Percentiles rank a stretch among this genome's conserved stretches.
Conservation (phyloP, 1,140 invertebrate species). For the Philotrypesis tridentata region DNA sequence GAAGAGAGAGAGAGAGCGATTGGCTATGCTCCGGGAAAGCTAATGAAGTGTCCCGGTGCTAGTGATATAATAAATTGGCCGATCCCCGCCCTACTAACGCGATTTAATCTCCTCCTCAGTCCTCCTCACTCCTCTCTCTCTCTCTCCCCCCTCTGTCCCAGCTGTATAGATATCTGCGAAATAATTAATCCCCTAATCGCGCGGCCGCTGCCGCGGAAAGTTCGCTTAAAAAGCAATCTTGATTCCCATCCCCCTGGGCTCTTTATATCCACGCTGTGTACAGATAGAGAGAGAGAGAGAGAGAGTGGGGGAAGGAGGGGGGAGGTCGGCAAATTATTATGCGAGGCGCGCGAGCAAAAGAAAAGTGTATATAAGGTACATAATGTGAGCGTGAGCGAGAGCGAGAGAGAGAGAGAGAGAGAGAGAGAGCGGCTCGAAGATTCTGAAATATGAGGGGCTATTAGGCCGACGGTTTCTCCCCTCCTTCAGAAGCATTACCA, state of each 20-base stretch:
- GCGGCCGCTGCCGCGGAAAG: constrained; percentile 42
- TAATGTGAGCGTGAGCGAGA: not conserved
- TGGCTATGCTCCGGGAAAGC: constrained; percentile 47
- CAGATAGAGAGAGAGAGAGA: not conserved
- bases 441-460: constrained; percentile 67
- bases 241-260: constrained; percentile 10
- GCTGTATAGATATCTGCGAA: constrained; percentile 48
- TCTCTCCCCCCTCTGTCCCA: not conserved
- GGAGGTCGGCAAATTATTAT: constrained; percentile 58
- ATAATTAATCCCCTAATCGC: constrained; percentile 66
- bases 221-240: constrained; percentile 63
- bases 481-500: constrained; percentile 55
- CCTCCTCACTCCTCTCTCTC: not conserved
- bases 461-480: constrained; percentile 60
- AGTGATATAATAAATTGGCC: constrained; percentile 59
- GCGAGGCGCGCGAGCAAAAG: constrained; percentile 36
- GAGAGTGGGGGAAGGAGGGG: too few species aligned
- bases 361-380: constrained; percentile 35
- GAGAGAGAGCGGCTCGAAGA: constrained; percentile 52
- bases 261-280: not conserved
- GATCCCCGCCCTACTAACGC: constrained; percentile 51
- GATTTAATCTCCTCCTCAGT: constrained; percentile 51
- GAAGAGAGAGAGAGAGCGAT: too few species aligned
- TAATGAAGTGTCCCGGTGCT: constrained; percentile 52
- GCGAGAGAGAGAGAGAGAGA: not conserved